These are phyloP conservation scores for Prolemur simus DNA, from an alignment of 2,113 vertebrate species.

Conservation along the genomic window DNA sequence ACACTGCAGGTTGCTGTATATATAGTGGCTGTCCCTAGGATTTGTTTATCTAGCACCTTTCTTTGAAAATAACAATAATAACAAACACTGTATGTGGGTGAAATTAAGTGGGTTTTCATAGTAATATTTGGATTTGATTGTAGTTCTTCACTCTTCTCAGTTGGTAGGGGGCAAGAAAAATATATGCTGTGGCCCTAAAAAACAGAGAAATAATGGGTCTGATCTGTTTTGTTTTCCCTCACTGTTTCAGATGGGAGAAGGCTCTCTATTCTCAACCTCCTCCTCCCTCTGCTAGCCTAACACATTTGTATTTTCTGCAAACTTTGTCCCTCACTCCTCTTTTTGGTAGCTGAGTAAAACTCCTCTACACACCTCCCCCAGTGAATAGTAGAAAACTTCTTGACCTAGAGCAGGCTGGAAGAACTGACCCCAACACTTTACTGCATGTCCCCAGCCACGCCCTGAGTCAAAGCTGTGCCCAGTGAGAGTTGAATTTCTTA, in stretches of 20 bases:
- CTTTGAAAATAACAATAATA: slow-evolving; percentile 38
- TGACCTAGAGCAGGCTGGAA: neutral
- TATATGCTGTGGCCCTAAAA: neutral
- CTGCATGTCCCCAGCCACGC: neutral
- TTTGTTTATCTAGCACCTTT: slow-evolving; percentile 36
- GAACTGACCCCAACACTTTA: neutral
- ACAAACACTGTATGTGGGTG: neutral
- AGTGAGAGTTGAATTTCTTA: neutral
- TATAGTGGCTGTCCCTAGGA: neutral
- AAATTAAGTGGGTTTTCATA: neutral
- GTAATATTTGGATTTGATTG: neutral
- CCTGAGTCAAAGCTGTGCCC: neutral
- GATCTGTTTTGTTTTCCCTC: neutral
- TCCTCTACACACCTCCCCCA: too few species aligned
- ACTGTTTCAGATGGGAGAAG: neutral
- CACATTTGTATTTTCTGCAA: neutral
- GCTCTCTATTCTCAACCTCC: neutral
- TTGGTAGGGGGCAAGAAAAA: neutral
- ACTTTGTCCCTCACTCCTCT: neutral
- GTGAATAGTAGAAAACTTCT: neutral
- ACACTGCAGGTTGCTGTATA: neutral
- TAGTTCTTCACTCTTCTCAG: neutral
- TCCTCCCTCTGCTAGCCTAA: neutral
- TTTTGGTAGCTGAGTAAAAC: neutral
- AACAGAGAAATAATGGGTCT: neutral